Evolutionary conservation across 2,888 invertebrate genomes (phyloP), one percentile per base, ranked within the genome.

Genomic region (Endotricha flammealis): DNA sequence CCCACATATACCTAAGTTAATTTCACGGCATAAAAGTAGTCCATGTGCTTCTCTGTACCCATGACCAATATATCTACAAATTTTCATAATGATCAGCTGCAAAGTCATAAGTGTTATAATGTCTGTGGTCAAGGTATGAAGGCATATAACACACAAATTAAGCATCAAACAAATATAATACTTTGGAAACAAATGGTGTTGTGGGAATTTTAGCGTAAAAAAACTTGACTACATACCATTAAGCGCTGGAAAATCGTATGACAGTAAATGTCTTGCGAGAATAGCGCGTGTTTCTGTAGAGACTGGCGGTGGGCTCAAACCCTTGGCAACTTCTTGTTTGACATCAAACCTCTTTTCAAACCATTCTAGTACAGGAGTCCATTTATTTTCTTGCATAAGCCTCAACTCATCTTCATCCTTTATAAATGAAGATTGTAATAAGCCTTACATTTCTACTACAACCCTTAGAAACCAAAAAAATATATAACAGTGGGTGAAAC

Each of bases 331-430:
- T 41, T 90, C 81, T 42, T 97, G 87, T 42, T 90, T 87, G 0
- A 95, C 91, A 54, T 90, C 83, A 75, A 92, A 97, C 49, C 92
- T 90, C 53, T 94, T 86, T 71, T 95, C 92, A 65, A 97, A 95
- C 97, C 97, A 98, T 29, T 92, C 88, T 39, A 98, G 88, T 1
- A 98, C 69, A 4, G 98, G 97, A 64, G 92, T 92, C 99, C 99
- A 99, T 67, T 95, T 91, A 50, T 91, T 79, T 36, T 88, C 77
- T 86, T 98, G 97, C 20, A 95, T 64, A 35, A 90, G 86, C 48
- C 89, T 90, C 34, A 98, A 81, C 42, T 95, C 94, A 41, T 91
- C 90, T 49, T 93, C 92, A 53, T 95, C 93, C 94, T 94, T 48
- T 20, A 6, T 4, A n/a, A 20, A 20, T 20, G n/a, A 20, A 16